phyloP scores from a whole-genome alignment of 2,113 vertebrate species.

The Sterrhoptilus dennistouni region DNA sequence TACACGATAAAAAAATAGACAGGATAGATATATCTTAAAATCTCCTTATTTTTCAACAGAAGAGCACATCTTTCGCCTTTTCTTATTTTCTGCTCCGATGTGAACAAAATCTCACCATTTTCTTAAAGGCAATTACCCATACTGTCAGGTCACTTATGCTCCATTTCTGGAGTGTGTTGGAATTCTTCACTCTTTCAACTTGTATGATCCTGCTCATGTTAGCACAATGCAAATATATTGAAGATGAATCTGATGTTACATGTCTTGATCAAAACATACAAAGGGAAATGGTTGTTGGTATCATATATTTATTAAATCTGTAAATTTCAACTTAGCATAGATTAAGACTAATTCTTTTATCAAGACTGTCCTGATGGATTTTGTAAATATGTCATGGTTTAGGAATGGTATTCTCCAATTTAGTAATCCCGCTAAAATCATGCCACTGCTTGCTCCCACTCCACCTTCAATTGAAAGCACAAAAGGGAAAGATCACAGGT shows the following conservation, averaged over 20 bases:
- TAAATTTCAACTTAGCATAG: not conserved
- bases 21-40: not conserved
- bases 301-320: not conserved
- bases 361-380: not conserved
- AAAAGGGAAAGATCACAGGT: not conserved
- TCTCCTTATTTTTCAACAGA: not conserved
- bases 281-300: not conserved
- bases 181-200: not conserved
- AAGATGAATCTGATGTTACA: not conserved
- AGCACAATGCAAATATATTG: not conserved
- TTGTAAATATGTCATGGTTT: not conserved
- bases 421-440: not conserved
- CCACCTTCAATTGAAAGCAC: not conserved
- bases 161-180: not conserved
- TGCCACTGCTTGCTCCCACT: not conserved
- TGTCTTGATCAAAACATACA: not conserved
- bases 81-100: not conserved
- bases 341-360: not conserved
- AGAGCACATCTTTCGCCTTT: not conserved
- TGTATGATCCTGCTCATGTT: not conserved
- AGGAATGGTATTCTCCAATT: not conserved
- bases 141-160: not conserved
- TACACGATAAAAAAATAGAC: not conserved
- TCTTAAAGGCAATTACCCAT: not conserved
- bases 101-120: not conserved